Base-by-base conservation (phyloP, 2,888 invertebrate genomes). In the Dasypogon diadema region DNA sequence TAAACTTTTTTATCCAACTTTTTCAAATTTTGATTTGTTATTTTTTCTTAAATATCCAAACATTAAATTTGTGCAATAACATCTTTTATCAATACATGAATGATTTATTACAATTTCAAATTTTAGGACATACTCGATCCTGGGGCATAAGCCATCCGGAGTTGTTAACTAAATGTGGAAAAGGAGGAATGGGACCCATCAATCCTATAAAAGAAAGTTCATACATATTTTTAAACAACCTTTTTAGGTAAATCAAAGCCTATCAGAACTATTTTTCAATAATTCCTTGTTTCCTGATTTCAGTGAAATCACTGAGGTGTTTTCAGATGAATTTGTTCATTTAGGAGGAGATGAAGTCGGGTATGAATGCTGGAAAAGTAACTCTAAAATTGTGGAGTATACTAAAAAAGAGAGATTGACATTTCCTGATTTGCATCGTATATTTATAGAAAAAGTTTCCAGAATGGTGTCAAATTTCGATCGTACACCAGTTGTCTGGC, bases 341-440 rank as follows among this genome's bases (percentile, higher is more conserved):
- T 85, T 98, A 1, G 98, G 98, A 2, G 97, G 96, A 0, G 98
- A 98, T 84, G 98, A 98, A 87, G 96, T 97, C 0, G 90, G 90
- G 24, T 91, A 92, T 81, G 87, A 87, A 65, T 97, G 97, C 83
- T 97, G 96, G 96, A 81, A 87, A 77, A 90, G 90, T 77, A 93
- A 93, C 84, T 90, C 91, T 2, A 85, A 88, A 18, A 89, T 94
- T 14, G 85, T 81, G 22, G 81, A 85, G 1, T 93, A 91, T 83
- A 92, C 94, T 91, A 79, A 82, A 18, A 77, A 84, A 0, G 85
- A 87, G 75, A 88, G 89, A 55, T 89, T 91, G 76, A 87, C 86
- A 1, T 92, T 88, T 80, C 83, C 80, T 1, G 81, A 88, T 60
- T 86, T 95, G 8, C 92, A 94, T 83, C 88, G 89, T 79, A 89